These are phyloP conservation scores for Nyctereutes procyonoides DNA, from an alignment of 2,113 vertebrate species.

Conservation along the genomic window DNA sequence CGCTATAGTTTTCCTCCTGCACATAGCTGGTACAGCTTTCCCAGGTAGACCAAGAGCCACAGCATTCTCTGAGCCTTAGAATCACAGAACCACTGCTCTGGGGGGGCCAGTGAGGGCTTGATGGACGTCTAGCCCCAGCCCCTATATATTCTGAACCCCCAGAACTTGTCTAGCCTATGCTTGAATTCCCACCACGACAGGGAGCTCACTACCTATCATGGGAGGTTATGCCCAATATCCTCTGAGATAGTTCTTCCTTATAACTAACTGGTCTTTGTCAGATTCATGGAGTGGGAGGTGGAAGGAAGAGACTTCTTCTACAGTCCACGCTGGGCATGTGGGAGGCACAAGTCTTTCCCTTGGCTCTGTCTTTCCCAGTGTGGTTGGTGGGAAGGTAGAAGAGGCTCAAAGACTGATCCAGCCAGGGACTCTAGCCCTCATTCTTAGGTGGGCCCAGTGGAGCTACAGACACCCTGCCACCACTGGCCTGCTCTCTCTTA, in stretches of 20 bases:
- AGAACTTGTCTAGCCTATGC: not conserved
- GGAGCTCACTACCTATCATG: not conserved
- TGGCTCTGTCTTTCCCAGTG: not conserved
- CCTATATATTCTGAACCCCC: not conserved
- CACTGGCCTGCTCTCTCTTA: conserved; percentile 60
- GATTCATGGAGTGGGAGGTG: not conserved
- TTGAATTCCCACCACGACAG: conserved; percentile 24
- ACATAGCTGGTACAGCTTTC: not conserved
- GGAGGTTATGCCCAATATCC: not conserved
- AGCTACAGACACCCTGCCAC: not conserved
- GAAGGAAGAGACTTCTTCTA: not conserved
- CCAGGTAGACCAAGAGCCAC: not conserved
- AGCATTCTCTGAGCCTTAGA: not conserved
- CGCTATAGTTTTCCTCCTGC: not conserved
- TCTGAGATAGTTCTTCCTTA: not conserved
- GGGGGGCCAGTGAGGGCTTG: not conserved
- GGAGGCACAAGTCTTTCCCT: not conserved
- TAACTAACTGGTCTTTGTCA: not conserved
- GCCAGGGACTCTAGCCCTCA: not conserved
- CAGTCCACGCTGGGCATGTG: not conserved
- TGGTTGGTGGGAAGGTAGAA: not conserved
- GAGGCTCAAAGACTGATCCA: not conserved
- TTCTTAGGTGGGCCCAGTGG: not conserved
- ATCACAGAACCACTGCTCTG: not conserved
- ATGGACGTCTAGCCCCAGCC: not conserved